Percentiles rank a stretch among this genome's conserved stretches.
Evolutionary conservation across 2,888 invertebrate genomes (phyloP).

Genomic region (Synergus itoensis): DNA sequence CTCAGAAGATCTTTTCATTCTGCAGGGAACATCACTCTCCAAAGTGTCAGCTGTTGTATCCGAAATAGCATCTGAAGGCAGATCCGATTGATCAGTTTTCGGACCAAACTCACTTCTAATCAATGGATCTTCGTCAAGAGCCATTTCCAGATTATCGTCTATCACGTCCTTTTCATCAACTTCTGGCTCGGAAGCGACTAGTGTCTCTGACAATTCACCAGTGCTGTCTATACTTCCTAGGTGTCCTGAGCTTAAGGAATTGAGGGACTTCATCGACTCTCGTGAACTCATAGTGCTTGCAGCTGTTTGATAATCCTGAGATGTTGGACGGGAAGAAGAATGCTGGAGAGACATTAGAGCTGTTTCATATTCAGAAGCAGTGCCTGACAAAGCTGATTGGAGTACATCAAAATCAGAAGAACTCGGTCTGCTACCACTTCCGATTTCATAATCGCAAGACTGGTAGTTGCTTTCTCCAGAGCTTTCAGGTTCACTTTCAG

Average conservation of each 20-base stretch:
- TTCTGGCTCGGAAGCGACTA: constrained; percentile 92
- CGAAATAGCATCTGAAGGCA: constrained; percentile 27
- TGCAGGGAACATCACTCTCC: constrained; percentile 75
- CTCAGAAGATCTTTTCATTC: constrained; percentile 93
- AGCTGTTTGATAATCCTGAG: constrained; percentile 92
- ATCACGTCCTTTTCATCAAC: constrained; percentile 85
- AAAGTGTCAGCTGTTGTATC: constrained; percentile 77
- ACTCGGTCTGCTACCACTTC: constrained; percentile 86
- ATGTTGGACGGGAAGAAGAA: constrained; percentile 86
- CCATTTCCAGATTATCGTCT: constrained; percentile 79
- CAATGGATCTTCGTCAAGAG: constrained; percentile 73
- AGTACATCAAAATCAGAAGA: constrained; percentile 94
- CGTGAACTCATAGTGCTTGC: constrained; percentile 92
- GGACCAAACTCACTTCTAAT: constrained; percentile 50
- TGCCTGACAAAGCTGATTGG: constrained; percentile 80
- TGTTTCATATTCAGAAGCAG: constrained; percentile 92
- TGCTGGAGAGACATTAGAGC: constrained; percentile 89
- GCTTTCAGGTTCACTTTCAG: constrained; percentile 90
- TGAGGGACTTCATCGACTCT: constrained; percentile 93
- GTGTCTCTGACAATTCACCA: constrained; percentile 94
- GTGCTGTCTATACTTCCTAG: constrained; percentile 91
- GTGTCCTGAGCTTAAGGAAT: constrained; percentile 93
- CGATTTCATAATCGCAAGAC: constrained; percentile 90
- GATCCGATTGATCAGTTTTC: constrained; percentile 58
- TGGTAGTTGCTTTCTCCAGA: constrained; percentile 92